Conservation (phyloP, 2,888 invertebrate genomes). For the Linyphia triangularis region DNA sequence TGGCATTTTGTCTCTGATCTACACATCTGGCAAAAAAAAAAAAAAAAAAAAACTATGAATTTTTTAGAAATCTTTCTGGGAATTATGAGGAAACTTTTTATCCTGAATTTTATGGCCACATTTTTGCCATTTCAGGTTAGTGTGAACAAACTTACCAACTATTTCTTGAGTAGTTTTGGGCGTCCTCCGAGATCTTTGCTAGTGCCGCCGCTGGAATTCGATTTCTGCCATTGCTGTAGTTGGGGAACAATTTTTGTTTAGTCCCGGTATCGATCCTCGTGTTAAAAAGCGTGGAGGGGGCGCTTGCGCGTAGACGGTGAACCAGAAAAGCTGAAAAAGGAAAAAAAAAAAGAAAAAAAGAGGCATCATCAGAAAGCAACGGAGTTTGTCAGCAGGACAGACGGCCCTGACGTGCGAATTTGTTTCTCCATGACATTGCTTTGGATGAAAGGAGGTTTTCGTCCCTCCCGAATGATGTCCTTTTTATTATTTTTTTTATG, state of each 20-base stretch:
- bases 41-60: too few relatives aligned
- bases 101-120: too few relatives aligned
- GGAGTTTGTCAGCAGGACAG: constrained; percentile 49
- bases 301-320: constrained; percentile 11
- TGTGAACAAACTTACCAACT: too few relatives aligned
- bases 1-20: too few relatives aligned
- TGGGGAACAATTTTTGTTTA: constrained; percentile 30
- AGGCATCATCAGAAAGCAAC: constrained; percentile 8
- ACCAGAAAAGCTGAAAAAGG: background rate
- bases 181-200: constrained; percentile 5
- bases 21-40: too few relatives aligned
- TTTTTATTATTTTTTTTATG: constrained; percentile 16
- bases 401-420: constrained; percentile 61
- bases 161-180: too few relatives aligned
- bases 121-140: too few relatives aligned
- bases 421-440: constrained; percentile 39
- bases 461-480: constrained; percentile 27
- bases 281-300: background rate
- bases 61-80: too few relatives aligned
- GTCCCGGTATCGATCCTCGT: constrained; percentile 45
- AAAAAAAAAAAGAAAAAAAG: background rate
- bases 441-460: background rate
- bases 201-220: background rate
- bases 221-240: background rate
- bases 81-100: too few relatives aligned